phyloP scores from a whole-genome alignment of 2,888 invertebrate genomes.

The Galerucella pusilla region DNA sequence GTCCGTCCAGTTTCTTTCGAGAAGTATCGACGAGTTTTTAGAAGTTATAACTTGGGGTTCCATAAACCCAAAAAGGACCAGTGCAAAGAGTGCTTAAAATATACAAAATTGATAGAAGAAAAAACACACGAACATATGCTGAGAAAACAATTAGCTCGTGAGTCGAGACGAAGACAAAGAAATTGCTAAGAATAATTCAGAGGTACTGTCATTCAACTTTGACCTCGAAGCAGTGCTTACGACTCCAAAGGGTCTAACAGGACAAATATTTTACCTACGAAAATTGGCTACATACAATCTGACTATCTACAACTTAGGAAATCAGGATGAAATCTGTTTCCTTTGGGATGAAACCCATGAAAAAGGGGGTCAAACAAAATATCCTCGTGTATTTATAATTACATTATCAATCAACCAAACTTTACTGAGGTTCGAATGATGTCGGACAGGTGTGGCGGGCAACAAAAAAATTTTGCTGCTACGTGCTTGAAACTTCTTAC shows the following conservation, averaged over 20 bases:
- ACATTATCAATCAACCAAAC: background rate
- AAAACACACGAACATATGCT: conserved; percentile 40
- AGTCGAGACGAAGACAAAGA: conserved; percentile 51
- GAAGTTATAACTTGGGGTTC: conserved; percentile 46
- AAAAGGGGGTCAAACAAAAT: background rate
- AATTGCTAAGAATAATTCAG: conserved; percentile 38
- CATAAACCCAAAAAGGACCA: conserved; percentile 28
- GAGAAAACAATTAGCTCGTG: conserved; percentile 44
- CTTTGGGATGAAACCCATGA: conserved; percentile 37
- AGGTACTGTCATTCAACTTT: conserved; percentile 44
- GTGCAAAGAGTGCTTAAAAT: conserved; percentile 46
- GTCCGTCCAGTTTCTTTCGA: conserved; percentile 39
- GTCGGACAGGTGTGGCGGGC: conserved; percentile 2
- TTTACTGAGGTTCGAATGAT: background rate
- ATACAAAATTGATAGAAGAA: conserved; percentile 39
- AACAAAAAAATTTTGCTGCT: conserved; percentile 6
- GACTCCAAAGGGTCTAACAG: conserved; percentile 51
- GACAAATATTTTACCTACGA: conserved; percentile 27
- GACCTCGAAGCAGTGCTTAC: conserved; percentile 45
- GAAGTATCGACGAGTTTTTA: conserved; percentile 41
- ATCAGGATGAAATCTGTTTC: conserved; percentile 51
- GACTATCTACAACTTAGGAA: conserved; percentile 16
- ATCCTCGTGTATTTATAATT: background rate
- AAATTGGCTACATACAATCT: conserved; percentile 39
- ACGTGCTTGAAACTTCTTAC: background rate